Conservation (phyloP, 2,797 vertebrate genomes). For the Acomys russatus region DNA sequence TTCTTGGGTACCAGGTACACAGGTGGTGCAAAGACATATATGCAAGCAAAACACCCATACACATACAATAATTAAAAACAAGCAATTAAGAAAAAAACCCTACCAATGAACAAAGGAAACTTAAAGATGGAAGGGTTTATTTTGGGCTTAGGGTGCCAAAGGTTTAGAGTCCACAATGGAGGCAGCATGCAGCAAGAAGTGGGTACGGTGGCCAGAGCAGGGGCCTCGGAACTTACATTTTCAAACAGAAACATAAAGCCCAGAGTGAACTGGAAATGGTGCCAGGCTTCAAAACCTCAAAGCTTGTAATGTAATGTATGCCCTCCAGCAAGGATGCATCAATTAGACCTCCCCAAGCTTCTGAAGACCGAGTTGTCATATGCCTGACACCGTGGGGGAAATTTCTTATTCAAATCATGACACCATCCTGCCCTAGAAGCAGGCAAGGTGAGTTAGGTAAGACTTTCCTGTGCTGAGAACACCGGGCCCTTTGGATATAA, state of each 20-base stretch:
- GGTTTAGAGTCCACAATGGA: neutral
- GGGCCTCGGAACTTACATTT: too few species aligned
- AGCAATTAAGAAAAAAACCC: neutral
- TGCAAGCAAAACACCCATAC: neutral
- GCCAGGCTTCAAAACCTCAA: neutral
- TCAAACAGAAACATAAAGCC: neutral
- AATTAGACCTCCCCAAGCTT: too few species aligned
- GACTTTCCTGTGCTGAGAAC: too few species aligned
- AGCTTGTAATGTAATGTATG: neutral
- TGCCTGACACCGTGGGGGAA: too few species aligned
- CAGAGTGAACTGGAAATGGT: neutral
- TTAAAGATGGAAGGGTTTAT: neutral
- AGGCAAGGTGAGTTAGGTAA: neutral
- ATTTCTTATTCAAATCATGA: neutral
- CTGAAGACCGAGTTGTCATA: neutral
- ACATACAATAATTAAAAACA: neutral
- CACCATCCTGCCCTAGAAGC: neutral
- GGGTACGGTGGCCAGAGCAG: too few species aligned
- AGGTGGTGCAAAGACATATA: neutral
- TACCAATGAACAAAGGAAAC: too few species aligned
- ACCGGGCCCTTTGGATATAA: too few species aligned
- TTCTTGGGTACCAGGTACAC: neutral
- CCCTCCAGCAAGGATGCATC: neutral
- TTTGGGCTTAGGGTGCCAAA: neutral
- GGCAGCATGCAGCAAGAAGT: neutral